Evolutionary conservation across 2,888 invertebrate genomes (phyloP), one percentile per base, ranked within the genome.

Genomic region (Plemyria rubiginata): DNA sequence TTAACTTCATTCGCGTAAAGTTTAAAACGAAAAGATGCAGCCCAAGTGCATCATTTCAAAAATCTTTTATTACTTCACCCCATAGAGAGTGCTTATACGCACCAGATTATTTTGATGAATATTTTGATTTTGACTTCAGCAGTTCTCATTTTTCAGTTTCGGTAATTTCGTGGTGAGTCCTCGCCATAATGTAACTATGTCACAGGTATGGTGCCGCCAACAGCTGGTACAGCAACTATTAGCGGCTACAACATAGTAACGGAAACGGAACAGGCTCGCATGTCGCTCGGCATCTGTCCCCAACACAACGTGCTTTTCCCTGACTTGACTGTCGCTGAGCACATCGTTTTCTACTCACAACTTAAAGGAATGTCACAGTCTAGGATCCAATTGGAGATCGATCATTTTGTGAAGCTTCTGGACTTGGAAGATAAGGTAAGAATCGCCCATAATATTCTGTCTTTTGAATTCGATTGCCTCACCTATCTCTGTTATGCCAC

Each of bases 241-340:
- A 96, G 95, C 81, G 96, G 96, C 4, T 94, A 94, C 79, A 95
- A 96, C 81, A 96, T 97, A 66, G 92, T 95, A 28, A 94, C 90
- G 0, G 94, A 97, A 72, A 95, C 96, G 54, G 90, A 92, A n/a
- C 90, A 90, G n/a, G 96, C 96, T 0, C 94, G 97, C 13, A 92
- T 93, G 69, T 96, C 96, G 38, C 88, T 97, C 36, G 97, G 97
- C 1, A 93, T 97, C 15, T 97, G 97, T 87, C 98, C 98, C 0
- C 98, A 98, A 78, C 96, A 97, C 82, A 97, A 98, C 87, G 95
- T 97, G 3, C 92, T 98, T 22, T 97, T 98, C 84, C 96, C 96
- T 43, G 96, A 96, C 68, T 90, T 98, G 58, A 97, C 97, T 0
- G 97, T 98, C 2, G 93, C 94, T 13, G 97, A 98, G 83, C 98